Evolutionary conservation across 2,797 vertebrate genomes (phyloP).

Genomic region (Antrozous pallidus): DNA sequence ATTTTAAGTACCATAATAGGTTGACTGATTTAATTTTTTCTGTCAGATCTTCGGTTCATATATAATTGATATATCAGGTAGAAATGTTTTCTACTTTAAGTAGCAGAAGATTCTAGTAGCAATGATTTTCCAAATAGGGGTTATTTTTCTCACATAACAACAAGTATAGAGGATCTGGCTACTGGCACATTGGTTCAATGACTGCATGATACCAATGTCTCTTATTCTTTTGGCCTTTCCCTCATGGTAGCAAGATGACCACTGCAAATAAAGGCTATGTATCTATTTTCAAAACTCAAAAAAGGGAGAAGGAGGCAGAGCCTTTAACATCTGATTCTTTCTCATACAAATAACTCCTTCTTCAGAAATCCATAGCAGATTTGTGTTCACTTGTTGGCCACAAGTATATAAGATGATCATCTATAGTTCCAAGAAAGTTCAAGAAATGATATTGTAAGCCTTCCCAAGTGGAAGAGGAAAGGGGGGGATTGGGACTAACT

Average conservation of each 20-base stretch:
- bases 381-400: not conserved
- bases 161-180: not conserved
- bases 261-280: not conserved
- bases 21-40: slow-evolving; percentile 9
- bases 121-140: not conserved
- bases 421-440: not conserved
- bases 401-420: not conserved
- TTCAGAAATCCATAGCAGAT: not conserved
- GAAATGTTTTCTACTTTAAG: not conserved
- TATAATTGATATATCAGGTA: not conserved
- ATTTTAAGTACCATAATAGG: not conserved
- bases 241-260: not conserved
- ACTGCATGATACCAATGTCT: not conserved
- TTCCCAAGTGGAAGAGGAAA: not conserved
- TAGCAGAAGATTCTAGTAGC: not conserved
- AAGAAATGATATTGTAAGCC: not conserved
- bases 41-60: not conserved
- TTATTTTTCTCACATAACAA: not conserved
- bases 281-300: not conserved
- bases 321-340: not conserved
- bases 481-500: not conserved
- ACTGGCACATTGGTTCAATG: not conserved
- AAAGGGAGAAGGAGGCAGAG: not conserved
- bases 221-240: not conserved
- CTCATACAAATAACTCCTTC: not conserved